These are phyloP conservation scores for Spizaetus ornatus DNA, from an alignment of 2,113 vertebrate species.

Conservation along the genomic window DNA sequence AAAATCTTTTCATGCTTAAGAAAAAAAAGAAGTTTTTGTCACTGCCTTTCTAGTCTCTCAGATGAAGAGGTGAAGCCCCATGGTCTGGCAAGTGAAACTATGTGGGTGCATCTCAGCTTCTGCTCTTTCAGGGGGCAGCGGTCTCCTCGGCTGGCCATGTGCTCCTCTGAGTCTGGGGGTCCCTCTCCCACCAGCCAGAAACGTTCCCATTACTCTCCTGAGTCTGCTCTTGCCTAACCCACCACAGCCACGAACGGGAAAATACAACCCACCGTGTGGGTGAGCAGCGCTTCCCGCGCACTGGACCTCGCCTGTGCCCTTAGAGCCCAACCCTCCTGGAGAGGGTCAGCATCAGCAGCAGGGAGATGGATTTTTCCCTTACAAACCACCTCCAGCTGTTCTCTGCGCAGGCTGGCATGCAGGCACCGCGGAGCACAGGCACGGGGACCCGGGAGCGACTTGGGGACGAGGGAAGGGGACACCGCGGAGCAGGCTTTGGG, in stretches of 20 bases:
- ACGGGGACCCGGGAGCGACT: neutral
- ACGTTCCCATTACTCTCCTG: neutral
- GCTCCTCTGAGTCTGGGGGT: neutral
- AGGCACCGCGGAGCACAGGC: neutral
- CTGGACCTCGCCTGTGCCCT: neutral
- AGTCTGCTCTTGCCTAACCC: neutral
- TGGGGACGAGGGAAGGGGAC: neutral
- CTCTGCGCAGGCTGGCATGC: neutral
- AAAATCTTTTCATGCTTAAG: neutral
- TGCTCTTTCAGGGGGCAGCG: neutral
- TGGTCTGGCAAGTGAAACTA: neutral
- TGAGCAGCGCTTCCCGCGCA: neutral
- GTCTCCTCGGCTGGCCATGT: neutral
- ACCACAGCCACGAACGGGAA: neutral
- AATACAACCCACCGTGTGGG: rapidly evolving
- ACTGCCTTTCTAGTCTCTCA: neutral
- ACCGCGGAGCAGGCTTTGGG: rapidly evolving
- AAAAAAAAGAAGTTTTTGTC: neutral
- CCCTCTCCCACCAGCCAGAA: neutral
- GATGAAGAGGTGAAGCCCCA: neutral
- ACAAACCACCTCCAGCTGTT: neutral
- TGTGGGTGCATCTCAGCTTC: neutral
- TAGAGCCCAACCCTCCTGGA: neutral
- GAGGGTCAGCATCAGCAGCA: neutral
- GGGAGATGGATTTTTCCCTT: neutral